These are phyloP conservation scores for Hippoglossus hippoglossus DNA, from an alignment of 2,797 vertebrate species.

Conservation along the genomic window DNA sequence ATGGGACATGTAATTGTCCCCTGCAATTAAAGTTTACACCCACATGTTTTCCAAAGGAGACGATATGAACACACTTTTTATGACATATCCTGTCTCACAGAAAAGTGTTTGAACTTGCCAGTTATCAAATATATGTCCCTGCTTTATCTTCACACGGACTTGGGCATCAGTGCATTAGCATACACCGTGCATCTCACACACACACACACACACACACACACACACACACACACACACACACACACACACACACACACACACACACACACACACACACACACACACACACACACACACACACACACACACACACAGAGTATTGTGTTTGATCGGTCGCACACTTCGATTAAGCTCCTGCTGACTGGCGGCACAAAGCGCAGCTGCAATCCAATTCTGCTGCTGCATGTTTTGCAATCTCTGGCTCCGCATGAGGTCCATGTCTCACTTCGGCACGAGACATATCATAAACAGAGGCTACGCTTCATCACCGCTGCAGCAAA, in stretches of 20 bases:
- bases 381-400: slow-evolving; percentile 75
- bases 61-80: slow-evolving; percentile 27
- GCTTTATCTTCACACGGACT: slow-evolving; percentile 21
- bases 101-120: slow-evolving; percentile 7
- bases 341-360: slow-evolving; percentile 81
- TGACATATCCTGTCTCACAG: slow-evolving; percentile 32
- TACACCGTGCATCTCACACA: slow-evolving; percentile 31
- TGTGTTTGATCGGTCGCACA: slow-evolving; percentile 72
- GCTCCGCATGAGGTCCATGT: slow-evolving; percentile 74
- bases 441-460: slow-evolving; percentile 68
- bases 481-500: slow-evolving; percentile 57
- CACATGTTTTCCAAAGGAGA: slow-evolving; percentile 30
- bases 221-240: slow-evolving; percentile 4
- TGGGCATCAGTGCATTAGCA: slow-evolving; percentile 31
- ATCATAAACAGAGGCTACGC: slow-evolving; percentile 71
- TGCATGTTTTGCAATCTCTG: slow-evolving; percentile 76
- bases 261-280: slow-evolving; percentile 6
- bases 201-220: slow-evolving; percentile 19
- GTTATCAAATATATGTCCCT: slow-evolving; percentile 24
- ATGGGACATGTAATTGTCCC: slow-evolving; percentile 66
- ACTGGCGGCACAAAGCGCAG: slow-evolving; percentile 63
- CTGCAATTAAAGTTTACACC: slow-evolving; percentile 57
- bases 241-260: background rate
- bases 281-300: background rate
- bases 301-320: slow-evolving; percentile 35